phyloP scores from a whole-genome alignment of 2,797 vertebrate genomes.

The Darevskia nairensis region DNA sequence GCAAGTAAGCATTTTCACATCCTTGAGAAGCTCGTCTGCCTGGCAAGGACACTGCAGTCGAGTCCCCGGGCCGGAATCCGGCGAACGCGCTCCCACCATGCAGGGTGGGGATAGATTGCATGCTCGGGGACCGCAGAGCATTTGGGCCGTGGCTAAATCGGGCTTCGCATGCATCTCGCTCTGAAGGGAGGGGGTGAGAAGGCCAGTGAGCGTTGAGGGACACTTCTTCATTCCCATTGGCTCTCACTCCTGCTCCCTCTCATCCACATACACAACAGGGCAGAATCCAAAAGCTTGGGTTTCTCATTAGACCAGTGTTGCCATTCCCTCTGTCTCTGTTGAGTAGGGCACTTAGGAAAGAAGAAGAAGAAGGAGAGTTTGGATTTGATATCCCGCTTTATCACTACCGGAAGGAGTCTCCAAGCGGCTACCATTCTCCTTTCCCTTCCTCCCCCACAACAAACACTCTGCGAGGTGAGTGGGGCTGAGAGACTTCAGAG shows the following conservation, averaged over 20 bases:
- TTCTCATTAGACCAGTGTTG: neutral
- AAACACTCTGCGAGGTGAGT: too few relatives aligned
- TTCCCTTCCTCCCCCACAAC: too few relatives aligned
- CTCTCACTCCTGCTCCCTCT: neutral
- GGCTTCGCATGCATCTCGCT: conserved; percentile 60
- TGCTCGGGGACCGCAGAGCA: conserved; percentile 41
- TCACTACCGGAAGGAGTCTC: too few relatives aligned
- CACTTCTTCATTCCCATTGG: conserved; percentile 47
- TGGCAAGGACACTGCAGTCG: conserved; percentile 64
- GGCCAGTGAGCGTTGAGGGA: conserved; percentile 48
- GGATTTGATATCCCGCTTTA: too few relatives aligned
- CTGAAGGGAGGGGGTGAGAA: conserved; percentile 37
- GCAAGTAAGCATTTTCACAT: conserved; percentile 67
- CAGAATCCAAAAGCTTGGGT: conserved; percentile 11
- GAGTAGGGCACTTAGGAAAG: neutral
- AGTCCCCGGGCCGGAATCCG: conserved; percentile 66
- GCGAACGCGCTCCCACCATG: conserved; percentile 51
- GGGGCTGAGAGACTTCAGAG: too few relatives aligned
- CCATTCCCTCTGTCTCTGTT: neutral
- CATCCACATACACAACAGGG: neutral
- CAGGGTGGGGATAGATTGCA: conserved; percentile 44
- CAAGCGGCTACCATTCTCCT: too few relatives aligned
- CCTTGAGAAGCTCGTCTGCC: conserved; percentile 32
- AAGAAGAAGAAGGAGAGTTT: neutral
- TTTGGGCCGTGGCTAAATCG: conserved; percentile 73